Base-by-base conservation (phyloP, 2,888 invertebrate species). In the Cosmopolites sordidus region DNA sequence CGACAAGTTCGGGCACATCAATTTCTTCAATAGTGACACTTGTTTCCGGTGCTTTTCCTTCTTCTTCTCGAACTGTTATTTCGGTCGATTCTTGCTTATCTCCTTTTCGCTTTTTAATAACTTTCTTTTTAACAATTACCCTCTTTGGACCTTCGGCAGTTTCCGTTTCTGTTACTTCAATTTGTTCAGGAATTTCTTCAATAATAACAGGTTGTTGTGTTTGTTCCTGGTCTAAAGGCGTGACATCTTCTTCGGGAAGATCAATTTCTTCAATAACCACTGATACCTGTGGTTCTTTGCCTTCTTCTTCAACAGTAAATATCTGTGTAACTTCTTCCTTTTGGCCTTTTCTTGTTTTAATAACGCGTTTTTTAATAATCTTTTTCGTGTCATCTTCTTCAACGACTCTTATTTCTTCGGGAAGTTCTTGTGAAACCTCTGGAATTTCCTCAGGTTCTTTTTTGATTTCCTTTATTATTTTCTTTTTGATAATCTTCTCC, bases 291-390 rank as follows among this genome's bases (percentile, higher is more conserved):
- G 69, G 66, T 43, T 67, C 53, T 15, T 70, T 67, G 16, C 62
- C 65, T 51, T 61, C 60, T 54, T 73, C 68, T 62, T 65, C 63
- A 14, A 61, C 56, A 18, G 64, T 67, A 2, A 60, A 54, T 18
- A 64, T 60, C 46, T 63, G 58, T 45, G 66, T 61, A 18, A 60
- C 16, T 63, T 78, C 76, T 40, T 74, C 69, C 60, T 68, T 73
- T 42, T 67, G 62, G 51, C 71, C 75, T 57, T 63, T 72, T 5
- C 70, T 73, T 57, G 75, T 76, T 52, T 69, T 76, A 40, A 76
- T 71, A 1, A 71, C 60, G 43, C 75, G 69, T 40, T 71, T 76
- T 43, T 72, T 75, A 2, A 72, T 64, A 39, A 70, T 70, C 42
- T 61, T 66, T n/a, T 55, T 49, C 57, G 16, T 37, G 17, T 52